A percentile compares a stretch with the other conserved stretches of the same genome.
phyloP scores from a whole-genome alignment of 2,888 invertebrate species.

The Hirudinaria manillensis region DNA sequence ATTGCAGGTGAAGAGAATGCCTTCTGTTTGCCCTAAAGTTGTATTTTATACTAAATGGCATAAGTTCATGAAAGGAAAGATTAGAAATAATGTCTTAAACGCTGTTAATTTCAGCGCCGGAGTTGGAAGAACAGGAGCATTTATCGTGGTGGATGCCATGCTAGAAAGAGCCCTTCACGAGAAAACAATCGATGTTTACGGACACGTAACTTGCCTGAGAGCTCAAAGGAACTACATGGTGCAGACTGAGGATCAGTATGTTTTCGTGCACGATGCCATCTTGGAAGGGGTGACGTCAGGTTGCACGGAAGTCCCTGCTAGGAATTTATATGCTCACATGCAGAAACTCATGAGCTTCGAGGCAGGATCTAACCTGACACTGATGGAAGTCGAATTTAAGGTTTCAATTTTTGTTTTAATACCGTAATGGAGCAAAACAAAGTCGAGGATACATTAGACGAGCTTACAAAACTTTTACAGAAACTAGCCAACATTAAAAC shows the following conservation, averaged over 20 bases:
- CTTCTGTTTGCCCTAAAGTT: not conserved
- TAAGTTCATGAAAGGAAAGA: too few species aligned
- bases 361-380: slow-evolving; percentile 50
- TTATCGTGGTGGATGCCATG: slow-evolving; percentile 93
- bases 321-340: slow-evolving; percentile 87
- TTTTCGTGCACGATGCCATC: slow-evolving; percentile 95
- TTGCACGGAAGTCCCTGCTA: slow-evolving; percentile 88
- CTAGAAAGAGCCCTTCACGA: slow-evolving; percentile 91
- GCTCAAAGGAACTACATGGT: slow-evolving; percentile 98
- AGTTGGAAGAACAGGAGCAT: slow-evolving; percentile 56
- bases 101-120: slow-evolving; percentile 58
- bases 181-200: slow-evolving; percentile 96
- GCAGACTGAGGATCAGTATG: slow-evolving; percentile 91
- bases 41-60: too few species aligned
- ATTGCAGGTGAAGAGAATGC: slow-evolving; percentile 63
- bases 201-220: slow-evolving; percentile 91
- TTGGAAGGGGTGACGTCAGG: slow-evolving; percentile 94
- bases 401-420: not conserved
- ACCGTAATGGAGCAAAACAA: not conserved
- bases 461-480: slow-evolving; percentile 46
- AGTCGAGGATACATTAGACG: not conserved
- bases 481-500: slow-evolving; percentile 86
- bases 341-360: slow-evolving; percentile 81
- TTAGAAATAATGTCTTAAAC: too few species aligned
- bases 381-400: slow-evolving; percentile 52